Percentiles rank a stretch among this genome's conserved stretches.
phyloP scores from a whole-genome alignment of 2,888 invertebrate genomes.

The Drosophila rubida region DNA sequence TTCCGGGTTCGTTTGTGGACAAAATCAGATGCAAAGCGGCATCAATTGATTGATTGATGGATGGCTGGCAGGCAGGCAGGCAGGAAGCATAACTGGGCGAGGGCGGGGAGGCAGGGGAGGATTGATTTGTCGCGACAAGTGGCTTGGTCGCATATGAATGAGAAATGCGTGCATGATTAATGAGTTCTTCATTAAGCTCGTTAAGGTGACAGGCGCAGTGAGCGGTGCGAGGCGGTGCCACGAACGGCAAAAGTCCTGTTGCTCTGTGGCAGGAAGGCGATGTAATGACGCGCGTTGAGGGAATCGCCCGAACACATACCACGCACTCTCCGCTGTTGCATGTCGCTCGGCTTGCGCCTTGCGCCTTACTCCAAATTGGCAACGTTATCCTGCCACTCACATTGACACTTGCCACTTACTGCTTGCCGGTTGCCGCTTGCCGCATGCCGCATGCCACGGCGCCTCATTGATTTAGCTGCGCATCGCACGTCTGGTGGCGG shows the following conservation, averaged over 20 bases:
- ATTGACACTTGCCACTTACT: constrained; percentile 57
- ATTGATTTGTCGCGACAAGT: constrained; percentile 73
- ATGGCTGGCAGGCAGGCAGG: no score
- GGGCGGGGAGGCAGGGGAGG: constrained; percentile 14
- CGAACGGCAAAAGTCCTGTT: constrained; percentile 66
- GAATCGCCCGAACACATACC: constrained; percentile 33
- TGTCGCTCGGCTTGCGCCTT: constrained; percentile 44
- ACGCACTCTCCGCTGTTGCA: constrained; percentile 18
- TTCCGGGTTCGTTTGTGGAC: constrained; percentile 39
- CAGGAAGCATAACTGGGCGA: constrained; percentile 2
- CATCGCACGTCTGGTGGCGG: constrained; percentile 50
- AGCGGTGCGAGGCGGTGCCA: constrained; percentile 15
- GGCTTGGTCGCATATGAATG: constrained; percentile 66
- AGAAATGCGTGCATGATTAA: constrained; percentile 75
- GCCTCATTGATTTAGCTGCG: constrained; percentile 57
- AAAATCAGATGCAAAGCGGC: constrained; percentile 68
- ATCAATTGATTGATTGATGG: constrained; percentile 71
- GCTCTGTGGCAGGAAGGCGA: constrained; percentile 39
- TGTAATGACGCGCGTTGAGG: constrained; percentile 41
- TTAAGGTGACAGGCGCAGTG: constrained; percentile 70
- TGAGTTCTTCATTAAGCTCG: constrained; percentile 80
- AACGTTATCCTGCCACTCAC: constrained; percentile 71
- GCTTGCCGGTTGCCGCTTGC: constrained; percentile 23
- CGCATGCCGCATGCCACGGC: constrained; percentile 16
- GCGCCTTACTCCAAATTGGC: constrained; percentile 56